These are phyloP conservation scores for Sylvilagus bachmani DNA, from an alignment of 2,113 vertebrate genomes.

Conservation along the genomic window DNA sequence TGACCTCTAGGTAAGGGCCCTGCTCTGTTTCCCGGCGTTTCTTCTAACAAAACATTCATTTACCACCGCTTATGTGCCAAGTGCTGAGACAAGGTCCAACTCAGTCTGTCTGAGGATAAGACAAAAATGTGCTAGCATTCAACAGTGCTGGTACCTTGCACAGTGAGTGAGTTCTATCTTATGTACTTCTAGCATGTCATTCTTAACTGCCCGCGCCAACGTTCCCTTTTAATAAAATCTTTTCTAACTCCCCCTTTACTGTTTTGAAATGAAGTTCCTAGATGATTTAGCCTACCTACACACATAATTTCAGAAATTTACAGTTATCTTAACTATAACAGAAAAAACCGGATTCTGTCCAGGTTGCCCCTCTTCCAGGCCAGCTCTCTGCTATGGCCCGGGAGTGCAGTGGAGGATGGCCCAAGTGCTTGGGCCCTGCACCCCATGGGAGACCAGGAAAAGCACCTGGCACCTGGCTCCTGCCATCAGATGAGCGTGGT, in stretches of 20 bases:
- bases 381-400: no score
- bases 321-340: not conserved
- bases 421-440: no score
- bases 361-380: no score
- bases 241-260: not conserved
- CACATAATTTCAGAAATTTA: slow-evolving; percentile 18
- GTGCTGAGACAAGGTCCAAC: not conserved
- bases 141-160: not conserved
- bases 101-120: not conserved
- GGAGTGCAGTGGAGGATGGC: no score
- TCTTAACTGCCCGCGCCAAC: not conserved
- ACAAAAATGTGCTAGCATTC: not conserved
- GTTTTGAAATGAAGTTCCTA: slow-evolving; percentile 42
- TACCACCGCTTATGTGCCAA: not conserved
- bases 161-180: not conserved
- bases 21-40: not conserved
- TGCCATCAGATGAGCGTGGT: no score
- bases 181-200: not conserved
- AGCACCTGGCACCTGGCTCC: no score
- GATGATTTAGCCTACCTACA: not conserved
- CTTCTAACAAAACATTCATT: not conserved
- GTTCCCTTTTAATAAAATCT: slow-evolving; percentile 15
- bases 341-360: no score
- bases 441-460: no score
- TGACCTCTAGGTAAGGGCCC: not conserved